phyloP scores from a whole-genome alignment of 2,888 invertebrate species.

The Altica lythri region DNA sequence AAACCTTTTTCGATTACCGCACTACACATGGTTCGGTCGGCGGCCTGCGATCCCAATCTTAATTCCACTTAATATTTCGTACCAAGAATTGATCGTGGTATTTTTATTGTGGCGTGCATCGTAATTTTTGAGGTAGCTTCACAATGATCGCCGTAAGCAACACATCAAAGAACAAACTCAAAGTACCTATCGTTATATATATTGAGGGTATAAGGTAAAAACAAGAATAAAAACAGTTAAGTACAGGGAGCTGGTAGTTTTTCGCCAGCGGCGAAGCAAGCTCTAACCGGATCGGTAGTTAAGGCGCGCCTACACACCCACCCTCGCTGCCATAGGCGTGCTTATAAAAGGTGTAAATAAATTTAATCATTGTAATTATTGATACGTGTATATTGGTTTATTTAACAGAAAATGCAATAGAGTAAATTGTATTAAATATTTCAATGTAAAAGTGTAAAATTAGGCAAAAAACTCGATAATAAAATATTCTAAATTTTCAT shows the following conservation, averaged over 20 bases:
- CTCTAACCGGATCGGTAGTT: conserved; percentile 49
- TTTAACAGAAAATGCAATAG: no score
- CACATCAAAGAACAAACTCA: conserved; percentile 40
- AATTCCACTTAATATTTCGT: conserved; percentile 37
- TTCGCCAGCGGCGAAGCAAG: conserved; percentile 43
- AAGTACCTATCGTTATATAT: conserved; percentile 37
- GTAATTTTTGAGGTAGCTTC: conserved; percentile 41
- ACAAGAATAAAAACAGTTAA: conserved; percentile 46
- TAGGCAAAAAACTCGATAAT: no score
- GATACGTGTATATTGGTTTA: no score
- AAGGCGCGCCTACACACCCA: conserved; percentile 51
- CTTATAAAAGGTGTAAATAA: background rate
- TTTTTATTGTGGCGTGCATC: conserved; percentile 37
- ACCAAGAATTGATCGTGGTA: conserved; percentile 31
- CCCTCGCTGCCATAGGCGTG: conserved; percentile 42
- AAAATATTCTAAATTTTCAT: no score
- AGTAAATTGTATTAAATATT: no score
- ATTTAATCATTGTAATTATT: no score
- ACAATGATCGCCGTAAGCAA: conserved; percentile 41
- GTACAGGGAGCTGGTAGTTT: conserved; percentile 50
- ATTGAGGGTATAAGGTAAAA: conserved; percentile 37
- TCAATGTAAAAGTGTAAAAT: no score
- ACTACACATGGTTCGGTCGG: background rate
- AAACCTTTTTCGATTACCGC: background rate
- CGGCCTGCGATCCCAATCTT: conserved; percentile 33